phyloP scores from a whole-genome alignment of 2,888 invertebrate species.

The Ophioninae sp. region DNA sequence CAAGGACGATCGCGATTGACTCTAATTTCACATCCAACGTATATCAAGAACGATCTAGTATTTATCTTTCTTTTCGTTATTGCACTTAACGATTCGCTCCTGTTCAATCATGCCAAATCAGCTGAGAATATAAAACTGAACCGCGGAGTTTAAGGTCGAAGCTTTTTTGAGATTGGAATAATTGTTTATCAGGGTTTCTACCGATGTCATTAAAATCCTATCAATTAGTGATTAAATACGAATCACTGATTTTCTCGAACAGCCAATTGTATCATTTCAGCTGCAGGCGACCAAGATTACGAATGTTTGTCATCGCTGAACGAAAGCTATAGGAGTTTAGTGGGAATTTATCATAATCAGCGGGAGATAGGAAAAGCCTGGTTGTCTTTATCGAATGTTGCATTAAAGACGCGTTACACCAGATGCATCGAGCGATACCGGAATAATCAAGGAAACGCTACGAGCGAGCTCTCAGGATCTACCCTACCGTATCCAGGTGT shows the following conservation, averaged over 20 bases:
- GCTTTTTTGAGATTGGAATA: background rate
- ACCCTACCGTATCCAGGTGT: conserved; percentile 34
- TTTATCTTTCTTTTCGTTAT: background rate
- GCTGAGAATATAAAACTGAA: background rate
- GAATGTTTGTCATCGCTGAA: too few species aligned
- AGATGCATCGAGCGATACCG: conserved; percentile 69
- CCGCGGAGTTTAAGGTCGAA: background rate
- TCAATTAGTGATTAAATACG: conserved; percentile 43
- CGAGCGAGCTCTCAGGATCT: conserved; percentile 55
- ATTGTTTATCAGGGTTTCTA: background rate
- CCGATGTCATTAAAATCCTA: too few species aligned
- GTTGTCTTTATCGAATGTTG: conserved; percentile 23
- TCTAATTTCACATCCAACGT: background rate
- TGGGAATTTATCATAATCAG: conserved; percentile 17
- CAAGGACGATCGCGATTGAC: background rate
- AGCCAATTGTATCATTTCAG: too few species aligned
- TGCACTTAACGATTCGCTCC: background rate
- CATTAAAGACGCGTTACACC: conserved; percentile 62
- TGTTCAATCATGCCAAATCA: background rate
- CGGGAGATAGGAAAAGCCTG: conserved; percentile 10
- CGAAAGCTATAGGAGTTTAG: background rate
- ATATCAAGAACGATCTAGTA: background rate
- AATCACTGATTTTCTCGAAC: conserved; percentile 25
- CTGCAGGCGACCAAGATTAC: too few species aligned
- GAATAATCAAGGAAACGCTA: conserved; percentile 58